Evolutionary conservation across 2,113 vertebrate genomes (phyloP).

Genomic region (Delphinus delphis): DNA sequence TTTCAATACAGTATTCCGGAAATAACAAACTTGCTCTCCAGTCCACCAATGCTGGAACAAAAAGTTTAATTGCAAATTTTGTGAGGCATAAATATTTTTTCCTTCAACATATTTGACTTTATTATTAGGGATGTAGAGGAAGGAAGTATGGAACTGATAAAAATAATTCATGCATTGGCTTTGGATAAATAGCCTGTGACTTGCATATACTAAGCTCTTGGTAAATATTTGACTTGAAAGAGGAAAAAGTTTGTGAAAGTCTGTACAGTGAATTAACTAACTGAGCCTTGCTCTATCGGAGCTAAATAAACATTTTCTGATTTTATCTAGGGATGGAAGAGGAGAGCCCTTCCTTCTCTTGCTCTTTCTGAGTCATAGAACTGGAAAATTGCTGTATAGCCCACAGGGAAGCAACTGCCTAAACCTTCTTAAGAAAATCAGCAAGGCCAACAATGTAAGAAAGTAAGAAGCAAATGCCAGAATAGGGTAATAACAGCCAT

Average conservation of each 20-base stretch:
- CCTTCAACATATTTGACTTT: neutral
- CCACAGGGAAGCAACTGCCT: conserved; percentile 34
- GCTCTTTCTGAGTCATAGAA: conserved; percentile 44
- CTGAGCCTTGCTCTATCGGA: conserved; percentile 28
- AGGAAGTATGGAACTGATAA: neutral
- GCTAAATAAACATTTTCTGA: conserved; percentile 53
- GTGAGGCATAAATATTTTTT: neutral
- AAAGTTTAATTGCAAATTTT: conserved; percentile 1
- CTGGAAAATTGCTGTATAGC: conserved; percentile 43
- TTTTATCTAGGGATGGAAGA: conserved; percentile 44
- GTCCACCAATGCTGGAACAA: neutral
- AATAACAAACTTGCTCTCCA: neutral
- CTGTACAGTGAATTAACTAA: neutral
- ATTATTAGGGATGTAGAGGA: neutral
- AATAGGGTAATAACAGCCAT: neutral
- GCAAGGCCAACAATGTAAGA: neutral
- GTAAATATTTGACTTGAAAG: conserved; percentile 50
- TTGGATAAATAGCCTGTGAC: neutral
- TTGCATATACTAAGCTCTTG: conserved; percentile 5
- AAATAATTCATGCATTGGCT: neutral
- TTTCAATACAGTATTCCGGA: neutral
- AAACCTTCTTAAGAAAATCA: conserved; percentile 23
- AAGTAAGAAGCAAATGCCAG: conserved; percentile 41
- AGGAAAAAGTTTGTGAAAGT: conserved; percentile 27
- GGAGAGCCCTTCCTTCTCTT: conserved; percentile 53